Evolutionary conservation across 2,797 vertebrate genomes (phyloP).

Genomic region (Pseudochirops cupreus): DNA sequence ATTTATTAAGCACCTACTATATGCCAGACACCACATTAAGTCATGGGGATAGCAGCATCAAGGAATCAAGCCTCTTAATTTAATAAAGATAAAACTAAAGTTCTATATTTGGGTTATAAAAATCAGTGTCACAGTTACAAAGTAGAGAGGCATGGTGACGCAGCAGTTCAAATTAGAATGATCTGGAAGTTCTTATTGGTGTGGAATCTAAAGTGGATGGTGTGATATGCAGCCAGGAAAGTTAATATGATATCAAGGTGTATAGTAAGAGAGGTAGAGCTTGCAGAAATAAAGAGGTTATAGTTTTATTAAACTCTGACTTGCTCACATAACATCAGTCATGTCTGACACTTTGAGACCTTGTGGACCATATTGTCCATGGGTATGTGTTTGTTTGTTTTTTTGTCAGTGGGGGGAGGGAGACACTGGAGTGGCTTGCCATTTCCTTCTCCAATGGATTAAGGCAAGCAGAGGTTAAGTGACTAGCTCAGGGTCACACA

Average conservation of each 20-base stretch:
- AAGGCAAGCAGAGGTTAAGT: too few species aligned
- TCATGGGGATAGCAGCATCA: neutral
- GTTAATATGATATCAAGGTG: neutral
- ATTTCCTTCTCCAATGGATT: too few species aligned
- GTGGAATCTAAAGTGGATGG: neutral
- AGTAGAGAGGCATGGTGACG: neutral
- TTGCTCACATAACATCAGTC: neutral
- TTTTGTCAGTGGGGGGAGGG: rapidly evolving
- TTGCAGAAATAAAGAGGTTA: neutral
- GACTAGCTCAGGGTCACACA: too few species aligned
- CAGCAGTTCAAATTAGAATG: neutral
- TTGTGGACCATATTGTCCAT: too few species aligned
- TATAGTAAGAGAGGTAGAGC: neutral
- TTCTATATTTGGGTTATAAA: neutral
- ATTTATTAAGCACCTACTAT: neutral
- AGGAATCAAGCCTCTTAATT: neutral
- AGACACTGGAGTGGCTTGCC: too few species aligned
- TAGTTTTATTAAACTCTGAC: neutral
- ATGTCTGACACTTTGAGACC: too few species aligned
- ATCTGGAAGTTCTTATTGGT: neutral
- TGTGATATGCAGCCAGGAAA: neutral
- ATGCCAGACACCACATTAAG: neutral
- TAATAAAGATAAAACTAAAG: neutral
- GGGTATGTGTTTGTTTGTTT: too few species aligned
- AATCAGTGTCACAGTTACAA: neutral